phyloP scores from a whole-genome alignment of 2,113 vertebrate species.

The Salvelinus fontinalis region DNA sequence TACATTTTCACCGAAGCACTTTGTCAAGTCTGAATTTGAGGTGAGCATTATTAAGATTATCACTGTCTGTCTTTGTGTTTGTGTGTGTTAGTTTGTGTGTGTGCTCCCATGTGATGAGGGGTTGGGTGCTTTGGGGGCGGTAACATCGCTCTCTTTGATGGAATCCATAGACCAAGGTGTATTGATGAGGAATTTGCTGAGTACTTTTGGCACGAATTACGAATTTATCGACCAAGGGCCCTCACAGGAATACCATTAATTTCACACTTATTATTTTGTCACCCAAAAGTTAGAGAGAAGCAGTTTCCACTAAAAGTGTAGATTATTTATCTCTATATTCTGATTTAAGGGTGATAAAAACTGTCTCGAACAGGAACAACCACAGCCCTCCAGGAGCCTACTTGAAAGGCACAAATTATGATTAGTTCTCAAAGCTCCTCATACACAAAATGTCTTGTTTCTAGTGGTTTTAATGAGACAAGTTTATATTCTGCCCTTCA shows the following conservation, averaged over 20 bases:
- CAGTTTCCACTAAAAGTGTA: too few species aligned
- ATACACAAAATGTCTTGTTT: too few species aligned
- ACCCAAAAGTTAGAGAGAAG: too few species aligned
- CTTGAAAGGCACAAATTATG: neutral
- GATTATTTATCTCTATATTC: too few species aligned
- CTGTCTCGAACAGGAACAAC: too few species aligned
- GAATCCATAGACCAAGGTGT: neutral
- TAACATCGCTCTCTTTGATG: neutral
- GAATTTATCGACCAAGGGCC: neutral
- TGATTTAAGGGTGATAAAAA: too few species aligned
- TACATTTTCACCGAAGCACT: conserved; percentile 73
- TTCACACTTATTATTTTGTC: neutral
- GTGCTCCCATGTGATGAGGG: neutral
- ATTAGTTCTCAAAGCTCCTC: neutral
- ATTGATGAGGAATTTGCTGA: neutral
- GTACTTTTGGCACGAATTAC: neutral
- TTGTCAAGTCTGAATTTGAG: conserved; percentile 59
- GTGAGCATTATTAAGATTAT: conserved; percentile 43
- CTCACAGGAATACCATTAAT: neutral
- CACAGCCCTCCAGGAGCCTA: neutral
- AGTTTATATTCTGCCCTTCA: neutral
- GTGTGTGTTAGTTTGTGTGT: conserved; percentile 19
- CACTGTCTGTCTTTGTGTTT: conserved; percentile 1
- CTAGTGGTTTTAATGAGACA: too few species aligned
- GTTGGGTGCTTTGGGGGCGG: neutral